A percentile compares a stretch with the other conserved stretches of the same genome.
phyloP scores from a whole-genome alignment of 2,888 invertebrate species.

The Bedellia somnulentella region DNA sequence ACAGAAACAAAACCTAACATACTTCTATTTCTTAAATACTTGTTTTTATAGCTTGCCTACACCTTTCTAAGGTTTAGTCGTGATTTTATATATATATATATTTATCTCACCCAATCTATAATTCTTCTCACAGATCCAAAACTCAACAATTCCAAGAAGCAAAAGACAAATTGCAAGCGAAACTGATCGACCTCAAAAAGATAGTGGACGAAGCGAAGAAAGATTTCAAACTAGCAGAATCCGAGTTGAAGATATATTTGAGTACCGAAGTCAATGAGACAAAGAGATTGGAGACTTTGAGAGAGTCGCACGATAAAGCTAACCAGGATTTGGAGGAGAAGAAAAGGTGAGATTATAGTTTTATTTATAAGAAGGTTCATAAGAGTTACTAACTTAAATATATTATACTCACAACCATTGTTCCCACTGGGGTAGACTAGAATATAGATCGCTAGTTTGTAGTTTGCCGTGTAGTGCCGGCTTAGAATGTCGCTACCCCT shows the following conservation, averaged over 20 bases:
- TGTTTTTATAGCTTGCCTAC: no score
- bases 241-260: conserved; percentile 77
- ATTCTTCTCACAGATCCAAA: conserved; percentile 38
- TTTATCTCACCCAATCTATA: not conserved
- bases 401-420: not conserved
- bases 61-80: no score
- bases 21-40: no score
- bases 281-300: conserved; percentile 65
- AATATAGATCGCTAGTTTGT: no score
- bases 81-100: conserved; percentile 1
- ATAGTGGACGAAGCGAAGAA: conserved; percentile 70
- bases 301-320: conserved; percentile 43
- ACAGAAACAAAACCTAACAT: no score
- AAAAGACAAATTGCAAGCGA: conserved; percentile 68
- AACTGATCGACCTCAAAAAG: conserved; percentile 69
- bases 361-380: no score
- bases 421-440: no score
- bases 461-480: no score
- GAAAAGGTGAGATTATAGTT: conserved; percentile 26
- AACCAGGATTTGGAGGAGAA: conserved; percentile 51
- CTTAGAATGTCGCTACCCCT: no score
- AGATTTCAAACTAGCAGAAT: conserved; percentile 64
- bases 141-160: conserved; percentile 71
- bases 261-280: conserved; percentile 64
- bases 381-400: not conserved